phyloP scores from a whole-genome alignment of 2,113 vertebrate genomes.

The Myotis brandtii region DNA sequence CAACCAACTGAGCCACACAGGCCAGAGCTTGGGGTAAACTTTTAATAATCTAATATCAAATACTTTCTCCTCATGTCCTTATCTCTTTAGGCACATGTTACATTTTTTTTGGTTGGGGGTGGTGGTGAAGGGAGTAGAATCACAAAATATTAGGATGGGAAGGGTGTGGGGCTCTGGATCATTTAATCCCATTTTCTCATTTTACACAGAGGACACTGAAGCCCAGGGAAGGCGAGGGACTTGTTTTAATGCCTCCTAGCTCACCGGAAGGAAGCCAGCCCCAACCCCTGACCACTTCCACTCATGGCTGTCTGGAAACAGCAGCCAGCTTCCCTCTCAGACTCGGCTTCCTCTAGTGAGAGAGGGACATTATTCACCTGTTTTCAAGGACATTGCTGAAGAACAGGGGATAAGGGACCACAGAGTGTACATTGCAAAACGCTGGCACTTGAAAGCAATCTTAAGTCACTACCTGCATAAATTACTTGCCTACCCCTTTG shows the following conservation, averaged over 20 bases:
- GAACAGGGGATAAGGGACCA: background rate
- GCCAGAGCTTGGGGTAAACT: background rate
- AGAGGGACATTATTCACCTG: slow-evolving; percentile 6
- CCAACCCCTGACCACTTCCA: background rate
- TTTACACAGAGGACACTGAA: background rate
- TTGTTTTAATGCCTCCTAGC: background rate
- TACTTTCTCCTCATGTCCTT: background rate
- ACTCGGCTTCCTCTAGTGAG: background rate
- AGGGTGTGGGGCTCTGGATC: background rate
- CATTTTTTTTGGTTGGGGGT: too few relatives aligned
- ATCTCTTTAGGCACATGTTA: background rate
- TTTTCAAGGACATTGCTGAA: slow-evolving; percentile 50
- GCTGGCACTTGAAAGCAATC: slow-evolving; percentile 19
- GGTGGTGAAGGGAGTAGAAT: background rate
- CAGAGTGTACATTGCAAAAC: background rate
- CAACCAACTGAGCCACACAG: background rate
- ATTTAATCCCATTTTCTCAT: background rate
- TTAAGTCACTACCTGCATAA: slow-evolving; percentile 61
- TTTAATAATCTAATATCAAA: background rate
- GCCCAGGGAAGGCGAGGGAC: background rate
- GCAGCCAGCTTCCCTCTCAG: background rate
- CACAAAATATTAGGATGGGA: background rate
- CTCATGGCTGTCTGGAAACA: background rate
- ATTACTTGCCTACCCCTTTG: slow-evolving; percentile 63
- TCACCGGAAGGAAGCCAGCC: background rate